Percentiles rank a stretch among this genome's conserved stretches.
Evolutionary conservation across 2,888 invertebrate species (phyloP).

Genomic region (Lycophotia porphyrea): DNA sequence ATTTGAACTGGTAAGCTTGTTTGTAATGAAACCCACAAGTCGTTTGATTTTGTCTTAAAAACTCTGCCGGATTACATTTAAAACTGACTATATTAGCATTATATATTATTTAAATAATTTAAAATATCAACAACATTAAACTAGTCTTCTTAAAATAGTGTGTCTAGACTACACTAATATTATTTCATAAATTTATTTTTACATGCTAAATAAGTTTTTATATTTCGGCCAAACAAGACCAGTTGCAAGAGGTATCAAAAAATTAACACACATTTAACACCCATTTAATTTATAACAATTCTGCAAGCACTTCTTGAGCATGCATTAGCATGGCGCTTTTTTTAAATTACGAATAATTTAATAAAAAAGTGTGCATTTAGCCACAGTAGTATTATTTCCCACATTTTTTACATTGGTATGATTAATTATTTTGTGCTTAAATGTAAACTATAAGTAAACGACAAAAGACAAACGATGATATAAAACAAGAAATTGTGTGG

Average conservation of each 20-base stretch:
- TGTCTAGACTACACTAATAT: background rate
- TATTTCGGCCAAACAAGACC: background rate
- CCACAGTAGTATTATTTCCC: background rate
- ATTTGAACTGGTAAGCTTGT: background rate
- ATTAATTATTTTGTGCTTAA: background rate
- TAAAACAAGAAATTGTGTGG: too few relatives aligned
- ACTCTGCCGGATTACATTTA: background rate
- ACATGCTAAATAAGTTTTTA: background rate
- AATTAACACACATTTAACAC: too few relatives aligned
- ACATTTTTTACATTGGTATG: background rate
- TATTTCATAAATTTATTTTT: background rate
- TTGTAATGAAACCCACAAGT: slow-evolving; percentile 1
- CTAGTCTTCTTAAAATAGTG: background rate
- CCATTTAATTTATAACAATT: background rate
- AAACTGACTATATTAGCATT: background rate
- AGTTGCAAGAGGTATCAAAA: too few relatives aligned
- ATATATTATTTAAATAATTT: background rate
- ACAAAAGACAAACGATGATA: background rate
- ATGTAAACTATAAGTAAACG: background rate
- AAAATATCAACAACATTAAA: background rate
- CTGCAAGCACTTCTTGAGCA: background rate
- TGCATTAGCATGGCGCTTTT: background rate
- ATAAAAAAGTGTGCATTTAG: background rate
- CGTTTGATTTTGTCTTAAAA: background rate
- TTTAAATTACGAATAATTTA: background rate